Base-by-base conservation (phyloP, 2,888 invertebrate genomes). In the Smittia aterrima region DNA sequence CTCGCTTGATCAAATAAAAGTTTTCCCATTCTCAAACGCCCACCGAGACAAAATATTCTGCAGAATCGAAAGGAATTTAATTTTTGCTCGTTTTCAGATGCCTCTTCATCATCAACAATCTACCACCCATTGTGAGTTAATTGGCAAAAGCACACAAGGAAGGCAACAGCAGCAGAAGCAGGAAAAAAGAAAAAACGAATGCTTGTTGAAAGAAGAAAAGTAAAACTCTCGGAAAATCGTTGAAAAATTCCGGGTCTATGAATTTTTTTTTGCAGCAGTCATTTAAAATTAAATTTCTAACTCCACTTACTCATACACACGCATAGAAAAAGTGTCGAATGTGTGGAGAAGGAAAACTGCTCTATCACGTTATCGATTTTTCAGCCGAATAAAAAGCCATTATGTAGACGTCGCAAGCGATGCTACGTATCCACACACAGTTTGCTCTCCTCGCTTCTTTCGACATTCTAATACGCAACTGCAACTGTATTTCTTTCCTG, bases 331-430 rank as follows among this genome's bases (percentile, higher is more conserved):
- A 58, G 58, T 58, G 64, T 27, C n/a, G 64, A 27, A 62, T 40
- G 58, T 72, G 72, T 72, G 13, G 16, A 64, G 64, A 64, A 20
- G n/a, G 32, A 18, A 38, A 62, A 54, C 18, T 72, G 62, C 72
- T 72, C 72, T 72, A 72, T 72, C 72, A 72, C 25, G 54, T 25
- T 72, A 72, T 72, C 72, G 72, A 72, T 72, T 72, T 72, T 72
- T 72, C 72, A 72, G 72, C 62, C 72, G 72, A 72, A 72, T 72
- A 72, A 72, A 72, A 72, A 72, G 62, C 72, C 62, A 72, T 72
- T 72, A 72, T 71, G 16, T 64, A 72, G 72, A 72, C 72, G 72
- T 72, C 62, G 72, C 72, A 72, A 54, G 70, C 70, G 70, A 72
- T 72, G 72, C 72, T 72, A 70, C 54, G n/a, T n/a, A 70, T 54